Conservation (phyloP, 2,888 invertebrate species). For the Crepidodera aurea region DNA sequence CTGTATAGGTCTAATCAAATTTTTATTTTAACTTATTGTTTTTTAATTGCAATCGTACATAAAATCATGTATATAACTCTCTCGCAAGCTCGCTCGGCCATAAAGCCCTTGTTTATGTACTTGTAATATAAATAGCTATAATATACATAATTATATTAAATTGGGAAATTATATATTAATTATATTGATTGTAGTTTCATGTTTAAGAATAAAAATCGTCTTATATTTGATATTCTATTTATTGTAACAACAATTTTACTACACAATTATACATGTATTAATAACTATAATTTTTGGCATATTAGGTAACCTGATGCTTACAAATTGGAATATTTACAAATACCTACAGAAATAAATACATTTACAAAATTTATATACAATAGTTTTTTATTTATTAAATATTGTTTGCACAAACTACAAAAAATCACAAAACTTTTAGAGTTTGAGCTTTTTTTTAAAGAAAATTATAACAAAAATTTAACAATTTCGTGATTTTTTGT, state of each 20-base stretch:
- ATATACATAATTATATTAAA: no score
- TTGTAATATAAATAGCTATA: no score
- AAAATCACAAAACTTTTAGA: slow-evolving; percentile 15
- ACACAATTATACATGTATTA: slow-evolving; percentile 58
- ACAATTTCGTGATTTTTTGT: slow-evolving; percentile 7
- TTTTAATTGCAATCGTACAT: no score
- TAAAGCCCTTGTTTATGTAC: no score
- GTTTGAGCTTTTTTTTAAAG: slow-evolving; percentile 10
- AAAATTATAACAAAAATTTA: background rate
- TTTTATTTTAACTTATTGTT: no score
- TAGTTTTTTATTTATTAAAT: slow-evolving; percentile 27
- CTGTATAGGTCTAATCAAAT: no score
- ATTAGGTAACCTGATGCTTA: slow-evolving; percentile 55
- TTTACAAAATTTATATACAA: slow-evolving; percentile 40
- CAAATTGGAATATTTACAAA: slow-evolving; percentile 51
- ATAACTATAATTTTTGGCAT: slow-evolving; percentile 54
- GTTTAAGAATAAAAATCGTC: no score
- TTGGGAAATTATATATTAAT: no score
- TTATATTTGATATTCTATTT: slow-evolving; percentile 50
- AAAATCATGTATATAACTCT: no score
- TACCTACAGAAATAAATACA: slow-evolving; percentile 47
- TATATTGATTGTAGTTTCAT: no score
- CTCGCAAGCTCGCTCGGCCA: no score
- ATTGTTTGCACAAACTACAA: slow-evolving; percentile 24
- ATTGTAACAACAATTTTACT: slow-evolving; percentile 60